Base-by-base conservation (phyloP, 2,113 vertebrate species). In the Nothobranchius furzeri region DNA sequence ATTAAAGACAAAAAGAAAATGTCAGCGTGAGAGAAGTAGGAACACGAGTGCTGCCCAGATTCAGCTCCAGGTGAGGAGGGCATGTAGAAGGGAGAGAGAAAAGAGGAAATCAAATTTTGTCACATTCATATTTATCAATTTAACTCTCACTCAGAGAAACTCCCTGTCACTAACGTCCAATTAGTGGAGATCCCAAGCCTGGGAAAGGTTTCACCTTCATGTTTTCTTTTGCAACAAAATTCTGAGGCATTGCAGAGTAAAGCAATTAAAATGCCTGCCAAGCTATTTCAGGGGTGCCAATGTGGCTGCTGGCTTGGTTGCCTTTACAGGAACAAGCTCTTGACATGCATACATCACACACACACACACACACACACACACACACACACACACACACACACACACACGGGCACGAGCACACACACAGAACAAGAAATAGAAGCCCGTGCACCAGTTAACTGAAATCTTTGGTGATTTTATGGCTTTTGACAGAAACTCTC, bases 251-350 rank as follows among this genome's bases (percentile, higher is more conserved):
- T 64, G 78, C 87, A 91, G 89, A 64, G 78, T 65, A 70, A 80
- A 77, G 81, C 90, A 89, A 92, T 92, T 91, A 90, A 91, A 89
- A 91, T 92, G 79, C 90, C 86, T 86, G 64, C 58, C 64, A 64
- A 74, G 84, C 87, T 91, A 92, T 90, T 92, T 90, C 71, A 87
- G 81, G 82, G 77, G 69, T 83, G 85, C 76, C 85, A 86, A 78
- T 76, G 85, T 85, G 61, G 3, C 72, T 54, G 68, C 71, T 60
- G 70, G 70, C 85, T 76, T 73, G 82, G 84, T 82, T 72, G 82
- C 78, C 67, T 64, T 64, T 74, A 59, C 76, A 65, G 51, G 60
- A 66, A 81, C 57, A 73, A 62, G 65, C 79, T 76, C 68, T 68
- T 83, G 64, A 77, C 51, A 73, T 75, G 53, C 60, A 72, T 68